phyloP scores from a whole-genome alignment of 2,113 vertebrate genomes.

The Catagonus wagneri region DNA sequence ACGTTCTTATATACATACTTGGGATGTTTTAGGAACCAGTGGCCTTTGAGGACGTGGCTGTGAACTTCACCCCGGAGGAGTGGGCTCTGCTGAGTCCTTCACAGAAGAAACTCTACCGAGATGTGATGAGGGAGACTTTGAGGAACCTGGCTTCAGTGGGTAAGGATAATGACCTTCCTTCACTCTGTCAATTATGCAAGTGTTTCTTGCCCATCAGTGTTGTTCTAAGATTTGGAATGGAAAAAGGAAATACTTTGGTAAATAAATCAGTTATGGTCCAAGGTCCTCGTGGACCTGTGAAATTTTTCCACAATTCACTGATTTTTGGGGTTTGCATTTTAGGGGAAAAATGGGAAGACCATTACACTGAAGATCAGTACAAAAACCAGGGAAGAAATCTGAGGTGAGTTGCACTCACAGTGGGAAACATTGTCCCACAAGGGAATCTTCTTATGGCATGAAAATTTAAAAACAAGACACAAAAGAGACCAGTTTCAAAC shows the following conservation, averaged over 20 bases:
- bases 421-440: not conserved
- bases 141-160: conserved; percentile 52
- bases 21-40: conserved; percentile 37
- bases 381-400: conserved; percentile 3
- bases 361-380: not conserved
- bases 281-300: not conserved
- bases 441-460: not conserved
- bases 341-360: conserved; percentile 44
- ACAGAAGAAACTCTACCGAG: conserved; percentile 48
- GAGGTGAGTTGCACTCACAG: conserved; percentile 53
- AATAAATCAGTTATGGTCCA: not conserved
- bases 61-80: conserved; percentile 58
- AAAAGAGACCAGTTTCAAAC: not conserved
- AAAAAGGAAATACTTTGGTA: not conserved
- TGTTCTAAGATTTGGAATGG: not conserved
- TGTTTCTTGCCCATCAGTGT: not conserved
- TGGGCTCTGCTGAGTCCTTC: conserved; percentile 46
- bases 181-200: not conserved
- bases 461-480: not conserved
- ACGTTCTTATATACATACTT: not conserved
- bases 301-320: conserved; percentile 22
- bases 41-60: conserved; percentile 34
- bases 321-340: conserved; percentile 29
- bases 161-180: not conserved
- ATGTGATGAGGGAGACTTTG: conserved; percentile 67